Conservation (phyloP, 2,113 vertebrate species). For the Thymallus thymallus region DNA sequence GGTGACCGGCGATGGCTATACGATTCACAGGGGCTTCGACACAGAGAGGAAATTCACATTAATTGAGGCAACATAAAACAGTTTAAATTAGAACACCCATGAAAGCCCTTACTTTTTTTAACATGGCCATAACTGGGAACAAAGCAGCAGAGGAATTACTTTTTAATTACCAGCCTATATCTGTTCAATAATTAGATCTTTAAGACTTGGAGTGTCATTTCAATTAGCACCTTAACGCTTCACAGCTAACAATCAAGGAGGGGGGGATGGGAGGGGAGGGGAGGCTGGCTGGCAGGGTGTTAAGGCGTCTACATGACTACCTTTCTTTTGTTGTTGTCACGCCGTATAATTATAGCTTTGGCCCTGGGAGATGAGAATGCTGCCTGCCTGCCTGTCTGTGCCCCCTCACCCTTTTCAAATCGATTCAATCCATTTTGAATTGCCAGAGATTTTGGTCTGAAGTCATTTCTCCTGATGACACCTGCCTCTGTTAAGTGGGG, state of each 20-base stretch:
- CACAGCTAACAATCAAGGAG: constrained; percentile 13
- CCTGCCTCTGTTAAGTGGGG: constrained; percentile 12
- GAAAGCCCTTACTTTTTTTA: constrained; percentile 31
- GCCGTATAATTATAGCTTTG: constrained; percentile 6
- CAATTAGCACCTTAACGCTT: constrained; percentile 51
- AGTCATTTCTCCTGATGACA: constrained; percentile 21
- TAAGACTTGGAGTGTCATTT: constrained; percentile 47
- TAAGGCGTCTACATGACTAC: neutral
- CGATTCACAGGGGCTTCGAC: constrained; percentile 33
- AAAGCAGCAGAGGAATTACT: constrained; percentile 50
- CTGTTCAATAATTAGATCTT: constrained; percentile 59
- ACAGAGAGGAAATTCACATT: constrained; percentile 44
- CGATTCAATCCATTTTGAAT: constrained; percentile 28
- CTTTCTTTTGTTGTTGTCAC: constrained; percentile 15
- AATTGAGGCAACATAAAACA: constrained; percentile 46
- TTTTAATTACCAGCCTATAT: constrained; percentile 60
- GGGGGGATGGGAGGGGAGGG: neutral
- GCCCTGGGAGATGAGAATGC: constrained; percentile 4
- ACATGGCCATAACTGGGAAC: constrained; percentile 44
- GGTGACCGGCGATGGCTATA: constrained; percentile 19
- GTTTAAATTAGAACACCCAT: constrained; percentile 51
- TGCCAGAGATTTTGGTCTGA: constrained; percentile 5
- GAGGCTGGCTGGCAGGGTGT: neutral
- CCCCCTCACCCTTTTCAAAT: constrained; percentile 7
- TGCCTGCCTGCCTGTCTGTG: neutral